Conservation (phyloP, 2,888 invertebrate species). For the Dasysyrphus albostriatus region DNA sequence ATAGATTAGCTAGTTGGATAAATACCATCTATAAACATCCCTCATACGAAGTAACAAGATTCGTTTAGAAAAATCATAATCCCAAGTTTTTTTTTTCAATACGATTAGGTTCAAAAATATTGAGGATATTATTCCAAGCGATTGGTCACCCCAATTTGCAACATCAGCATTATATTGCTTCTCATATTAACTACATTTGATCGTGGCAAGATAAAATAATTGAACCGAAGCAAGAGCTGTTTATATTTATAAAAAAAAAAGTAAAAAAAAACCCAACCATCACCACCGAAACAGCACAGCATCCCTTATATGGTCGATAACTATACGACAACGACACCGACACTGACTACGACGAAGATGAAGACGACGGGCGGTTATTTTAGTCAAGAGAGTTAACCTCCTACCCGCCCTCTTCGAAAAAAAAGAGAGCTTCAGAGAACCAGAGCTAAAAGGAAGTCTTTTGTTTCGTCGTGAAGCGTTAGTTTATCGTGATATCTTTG, state of each 20-base stretch:
- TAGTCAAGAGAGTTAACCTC: constrained; percentile 37
- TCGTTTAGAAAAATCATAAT: background rate
- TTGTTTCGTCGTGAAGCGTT: constrained; percentile 73
- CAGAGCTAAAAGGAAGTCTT: constrained; percentile 51
- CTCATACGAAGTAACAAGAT: background rate
- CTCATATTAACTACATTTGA: constrained; percentile 77
- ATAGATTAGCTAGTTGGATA: background rate
- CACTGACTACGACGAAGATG: background rate
- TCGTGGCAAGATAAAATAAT: constrained; percentile 81
- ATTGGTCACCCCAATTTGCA: constrained; percentile 31
- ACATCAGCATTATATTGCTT: constrained; percentile 51
- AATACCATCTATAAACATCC: background rate
- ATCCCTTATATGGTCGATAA: constrained; percentile 66
- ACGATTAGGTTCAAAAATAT: background rate
- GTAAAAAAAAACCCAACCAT: constrained; percentile 44
- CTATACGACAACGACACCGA: background rate
- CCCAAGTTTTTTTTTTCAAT: too few relatives aligned
- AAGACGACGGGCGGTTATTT: constrained; percentile 60
- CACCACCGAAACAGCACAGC: constrained; percentile 52
- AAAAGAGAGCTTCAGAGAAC: constrained; percentile 4
- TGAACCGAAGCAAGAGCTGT: constrained; percentile 76
- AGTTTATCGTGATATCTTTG: constrained; percentile 70
- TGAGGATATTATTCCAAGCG: background rate
- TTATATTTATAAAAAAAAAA: background rate
- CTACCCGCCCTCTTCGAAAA: background rate